Percentiles rank a stretch among this genome's conserved stretches.
Evolutionary conservation across 1,140 invertebrate genomes (phyloP).

Genomic region (Drosophila lacertosa): DNA sequence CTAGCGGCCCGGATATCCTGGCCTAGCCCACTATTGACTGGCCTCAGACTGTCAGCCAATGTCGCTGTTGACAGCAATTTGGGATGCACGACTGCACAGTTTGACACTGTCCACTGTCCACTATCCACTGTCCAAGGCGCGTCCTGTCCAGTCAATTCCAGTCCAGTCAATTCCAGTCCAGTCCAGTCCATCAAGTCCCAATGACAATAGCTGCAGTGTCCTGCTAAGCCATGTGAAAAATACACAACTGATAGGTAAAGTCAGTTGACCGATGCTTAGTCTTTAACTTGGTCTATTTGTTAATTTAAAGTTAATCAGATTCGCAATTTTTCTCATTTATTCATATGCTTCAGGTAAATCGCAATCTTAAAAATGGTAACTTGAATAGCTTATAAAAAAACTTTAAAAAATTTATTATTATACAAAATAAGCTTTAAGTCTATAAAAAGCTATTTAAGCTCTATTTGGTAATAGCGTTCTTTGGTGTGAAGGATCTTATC

Average conservation of each 20-base stretch:
- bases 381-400: too few relatives aligned
- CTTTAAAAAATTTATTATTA: too few relatives aligned
- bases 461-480: too few relatives aligned
- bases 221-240: background rate
- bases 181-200: conserved; percentile 8
- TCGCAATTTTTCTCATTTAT: too few relatives aligned
- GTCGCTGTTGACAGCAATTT: conserved; percentile 67
- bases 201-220: conserved; percentile 3
- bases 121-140: too few relatives aligned
- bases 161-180: background rate
- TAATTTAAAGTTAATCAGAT: too few relatives aligned
- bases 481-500: too few relatives aligned
- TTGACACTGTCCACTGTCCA: conserved; percentile 56
- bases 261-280: too few relatives aligned
- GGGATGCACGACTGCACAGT: conserved; percentile 74
- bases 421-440: too few relatives aligned
- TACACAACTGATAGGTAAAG: background rate
- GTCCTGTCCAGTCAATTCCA: background rate
- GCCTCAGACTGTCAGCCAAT: conserved; percentile 22
- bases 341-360: too few relatives aligned
- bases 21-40: conserved; percentile 36
- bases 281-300: background rate
- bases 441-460: too few relatives aligned
- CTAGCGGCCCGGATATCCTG: conserved; percentile 46
- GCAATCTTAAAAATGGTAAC: too few relatives aligned